Base-by-base conservation (phyloP, 2,113 vertebrate genomes). In the Pogona vitticeps region DNA sequence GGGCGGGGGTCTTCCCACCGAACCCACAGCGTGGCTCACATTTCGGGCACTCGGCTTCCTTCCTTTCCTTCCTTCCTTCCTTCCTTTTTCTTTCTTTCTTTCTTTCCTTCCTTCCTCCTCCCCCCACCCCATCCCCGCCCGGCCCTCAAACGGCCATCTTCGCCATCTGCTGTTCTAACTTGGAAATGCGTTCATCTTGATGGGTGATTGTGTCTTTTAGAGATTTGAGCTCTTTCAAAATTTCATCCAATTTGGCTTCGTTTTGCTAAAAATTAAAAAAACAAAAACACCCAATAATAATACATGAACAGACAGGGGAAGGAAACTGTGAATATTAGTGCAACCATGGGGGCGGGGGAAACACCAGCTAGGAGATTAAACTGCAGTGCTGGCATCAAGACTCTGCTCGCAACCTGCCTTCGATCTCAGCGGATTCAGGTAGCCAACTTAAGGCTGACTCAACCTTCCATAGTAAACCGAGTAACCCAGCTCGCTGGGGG, bases 101-200 rank as follows among this genome's bases (percentile, higher is more conserved):
- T 52, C 46, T 40, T 92, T 68, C 87, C 88, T 97, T 96, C 96
- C 97, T 89, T 94, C 91, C n/a, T 94, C 92, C 92, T 13, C 20
- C 26, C 96, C 97, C 88, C 94, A 90, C 33, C 94, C 92, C 91
- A 1, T 8, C 15, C 91, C 93, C 58, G 59, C 88, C 85, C 84
- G 91, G 87, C 90, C 94, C 91, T 98, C 98, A 98, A 96, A 97
- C 97, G 38, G 94, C 96, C 7, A 98, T 97, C 96, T 98, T 98
- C 82, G 97, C 97, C 97, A 99, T 95, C 96, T 99, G 97, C 95
- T 99, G 97, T 96, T 99, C 98, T 94, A 99, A 96, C 97, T 98
- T 97, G 97, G 98, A 95, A 95, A 99, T 98, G 92, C 98, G 97
- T 95, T 98, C 98, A 12, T 98, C 98, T 94, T 99, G 98, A 96